Base-by-base conservation (phyloP, 2,113 vertebrate species). In the Antigone vipio region DNA sequence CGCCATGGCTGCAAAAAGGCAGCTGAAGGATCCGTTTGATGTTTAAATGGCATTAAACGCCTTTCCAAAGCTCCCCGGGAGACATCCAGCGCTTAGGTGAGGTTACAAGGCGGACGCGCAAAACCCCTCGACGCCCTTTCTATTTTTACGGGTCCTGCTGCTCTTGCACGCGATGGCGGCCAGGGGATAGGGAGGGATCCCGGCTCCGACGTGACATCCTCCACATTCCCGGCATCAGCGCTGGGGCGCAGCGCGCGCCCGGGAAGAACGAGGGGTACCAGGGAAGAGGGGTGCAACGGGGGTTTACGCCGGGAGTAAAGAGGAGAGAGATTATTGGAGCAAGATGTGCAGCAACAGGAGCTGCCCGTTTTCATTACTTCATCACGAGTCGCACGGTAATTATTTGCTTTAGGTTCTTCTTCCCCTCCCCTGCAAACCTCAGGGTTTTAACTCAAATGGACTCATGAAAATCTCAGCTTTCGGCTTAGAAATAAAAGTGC, bases 51-150 rank as follows among this genome's bases (percentile, higher is more conserved):
- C 53, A 32, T 11, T 68, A 23, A 68, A 49, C 8, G 42, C 47
- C 30, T 52, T 44, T 38, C 42, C 29, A 34, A 32, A 85, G 34
- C 63, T 52, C 35, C 19, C 21, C 58, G 34, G 47, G 68, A 56
- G 38, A 34, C 18, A 35, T 1, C 24, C 58, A 35, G 63, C 0
- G 52, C 88, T 35, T 1, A 0, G 13, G 17, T 19, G 16, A 52
- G 47, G 52, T 50, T 58, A 49, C 0, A 5, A 62, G 20, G 21
- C 26, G 50, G 68, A 27, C 5, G 30, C 3, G 42, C 15, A 24
- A 63, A 47, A 56, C 5, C 66, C 29, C n/a, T 63, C 5, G 0
- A 19, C 9, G 23, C 29, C 58, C 8, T 6, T 35, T 23, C 47
- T 26, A 2, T 13, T 68, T 29, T 9, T 14, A 21, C 0, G 1